Conservation (phyloP, 2,113 vertebrate genomes). For the Chrysochloris asiatica region DNA sequence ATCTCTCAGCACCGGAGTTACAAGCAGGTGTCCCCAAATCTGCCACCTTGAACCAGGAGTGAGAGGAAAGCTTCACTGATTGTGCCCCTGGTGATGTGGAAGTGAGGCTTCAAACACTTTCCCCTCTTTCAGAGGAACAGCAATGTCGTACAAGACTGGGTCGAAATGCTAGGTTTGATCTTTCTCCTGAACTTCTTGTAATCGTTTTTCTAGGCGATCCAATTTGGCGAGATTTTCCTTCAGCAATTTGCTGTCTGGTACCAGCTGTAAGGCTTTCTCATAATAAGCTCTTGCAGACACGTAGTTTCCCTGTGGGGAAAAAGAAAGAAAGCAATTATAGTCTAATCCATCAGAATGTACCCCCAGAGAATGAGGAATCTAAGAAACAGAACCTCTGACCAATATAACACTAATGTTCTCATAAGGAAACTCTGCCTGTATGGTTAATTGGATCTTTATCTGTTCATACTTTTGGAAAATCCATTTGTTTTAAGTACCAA, state of each 20-base stretch:
- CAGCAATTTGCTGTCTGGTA: conserved; percentile 93
- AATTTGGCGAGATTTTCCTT: conserved; percentile 97
- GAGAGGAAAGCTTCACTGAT: neutral
- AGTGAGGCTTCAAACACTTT: neutral
- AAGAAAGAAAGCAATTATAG: neutral
- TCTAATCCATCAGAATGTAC: neutral
- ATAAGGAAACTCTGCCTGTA: neutral
- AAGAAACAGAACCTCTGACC: neutral
- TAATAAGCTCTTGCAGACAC: conserved; percentile 92
- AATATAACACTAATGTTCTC: neutral
- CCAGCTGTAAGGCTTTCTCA: conserved; percentile 91
- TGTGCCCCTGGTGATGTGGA: neutral
- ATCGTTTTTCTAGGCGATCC: conserved; percentile 93
- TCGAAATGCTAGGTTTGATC: conserved; percentile 69
- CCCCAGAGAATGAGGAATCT: neutral
- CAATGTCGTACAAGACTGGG: neutral
- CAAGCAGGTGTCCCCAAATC: neutral
- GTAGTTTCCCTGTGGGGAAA: conserved; percentile 91
- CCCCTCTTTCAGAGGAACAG: conserved; percentile 10
- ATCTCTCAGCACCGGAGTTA: conserved; percentile 49
- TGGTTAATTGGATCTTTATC: neutral
- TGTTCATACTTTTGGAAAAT: neutral
- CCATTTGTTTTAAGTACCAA: neutral
- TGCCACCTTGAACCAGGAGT: neutral
- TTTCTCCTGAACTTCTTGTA: conserved; percentile 83